A percentile compares a stretch with the other conserved stretches of the same genome.
These are phyloP conservation scores for Rugalucina vietnamica DNA, from an alignment of 2,888 invertebrate species.

Conservation along the genomic window DNA sequence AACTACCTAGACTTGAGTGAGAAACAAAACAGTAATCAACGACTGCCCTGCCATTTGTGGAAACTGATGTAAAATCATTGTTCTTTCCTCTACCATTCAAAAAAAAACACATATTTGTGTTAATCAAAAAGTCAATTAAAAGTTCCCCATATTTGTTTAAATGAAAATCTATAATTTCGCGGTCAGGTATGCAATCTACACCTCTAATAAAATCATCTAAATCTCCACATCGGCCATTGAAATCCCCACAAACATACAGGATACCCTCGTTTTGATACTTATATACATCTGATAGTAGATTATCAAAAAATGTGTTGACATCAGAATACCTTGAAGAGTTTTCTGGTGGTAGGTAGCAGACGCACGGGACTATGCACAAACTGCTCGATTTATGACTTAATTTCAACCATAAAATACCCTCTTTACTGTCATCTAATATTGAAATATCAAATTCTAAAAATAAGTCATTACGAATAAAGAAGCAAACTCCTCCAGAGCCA, in stretches of 20 bases:
- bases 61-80: constrained; percentile 39
- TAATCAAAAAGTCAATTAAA: constrained; percentile 35
- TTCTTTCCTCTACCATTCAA: constrained; percentile 38
- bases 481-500: constrained; percentile 34
- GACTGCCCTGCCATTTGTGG: constrained; percentile 22
- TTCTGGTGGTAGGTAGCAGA: constrained; percentile 42
- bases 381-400: constrained; percentile 3
- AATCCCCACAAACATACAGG: constrained; percentile 39
- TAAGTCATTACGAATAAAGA: constrained; percentile 11
- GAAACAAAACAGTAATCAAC: constrained; percentile 32
- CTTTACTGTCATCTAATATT: constrained; percentile 6
- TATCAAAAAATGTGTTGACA: constrained; percentile 34
- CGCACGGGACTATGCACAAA: constrained; percentile 17
- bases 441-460: background rate
- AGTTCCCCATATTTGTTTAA: constrained; percentile 37
- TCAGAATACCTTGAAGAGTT: constrained; percentile 34
- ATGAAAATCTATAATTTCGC: constrained; percentile 45
- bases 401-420: constrained; percentile 34
- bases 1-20: constrained; percentile 7
- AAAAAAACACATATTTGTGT: constrained; percentile 45
- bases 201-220: constrained; percentile 46
- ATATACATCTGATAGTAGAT: constrained; percentile 21
- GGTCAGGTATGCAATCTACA: constrained; percentile 28
- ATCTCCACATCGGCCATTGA: constrained; percentile 44
- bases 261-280: constrained; percentile 9